Evolutionary conservation across 1,140 invertebrate genomes (phyloP).

Genomic region (Ylistrum balloti): DNA sequence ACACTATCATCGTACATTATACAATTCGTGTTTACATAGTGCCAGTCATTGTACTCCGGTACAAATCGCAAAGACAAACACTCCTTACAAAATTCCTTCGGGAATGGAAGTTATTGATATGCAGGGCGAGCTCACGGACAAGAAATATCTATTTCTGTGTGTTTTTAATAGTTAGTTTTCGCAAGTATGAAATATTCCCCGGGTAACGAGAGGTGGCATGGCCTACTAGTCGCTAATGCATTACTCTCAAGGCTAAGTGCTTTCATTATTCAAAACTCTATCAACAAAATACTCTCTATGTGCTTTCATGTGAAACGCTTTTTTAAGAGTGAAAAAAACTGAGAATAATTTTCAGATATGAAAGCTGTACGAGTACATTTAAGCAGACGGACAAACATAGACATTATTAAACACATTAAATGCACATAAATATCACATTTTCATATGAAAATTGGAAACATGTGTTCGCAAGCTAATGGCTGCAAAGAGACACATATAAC

Average conservation of each 20-base stretch:
- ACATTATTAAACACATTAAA: not conserved
- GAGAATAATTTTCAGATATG: slow-evolving; percentile 13
- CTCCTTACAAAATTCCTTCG: not conserved
- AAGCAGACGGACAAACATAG: not conserved
- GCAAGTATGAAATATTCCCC: not conserved
- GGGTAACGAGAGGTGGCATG: not conserved
- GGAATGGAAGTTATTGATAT: not conserved
- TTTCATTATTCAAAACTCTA: slow-evolving; percentile 16
- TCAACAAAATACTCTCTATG: not conserved
- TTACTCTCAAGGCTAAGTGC: not conserved
- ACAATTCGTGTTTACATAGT: not conserved
- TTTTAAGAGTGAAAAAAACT: not conserved
- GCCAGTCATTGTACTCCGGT: not conserved
- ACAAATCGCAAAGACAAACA: not conserved
- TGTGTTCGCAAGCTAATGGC: not conserved
- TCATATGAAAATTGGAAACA: slow-evolving; percentile 2
- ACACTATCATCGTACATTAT: no score
- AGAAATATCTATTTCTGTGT: not conserved
- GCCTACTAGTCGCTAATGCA: not conserved
- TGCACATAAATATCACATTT: slow-evolving; percentile 28
- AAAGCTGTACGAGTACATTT: not conserved
- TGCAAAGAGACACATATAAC: not conserved
- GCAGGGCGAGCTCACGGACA: not conserved
- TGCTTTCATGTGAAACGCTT: slow-evolving; percentile 16
- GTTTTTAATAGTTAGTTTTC: not conserved